These are phyloP conservation scores for Habropoda laboriosa DNA, from an alignment of 1,140 invertebrate genomes.

Conservation along the genomic window DNA sequence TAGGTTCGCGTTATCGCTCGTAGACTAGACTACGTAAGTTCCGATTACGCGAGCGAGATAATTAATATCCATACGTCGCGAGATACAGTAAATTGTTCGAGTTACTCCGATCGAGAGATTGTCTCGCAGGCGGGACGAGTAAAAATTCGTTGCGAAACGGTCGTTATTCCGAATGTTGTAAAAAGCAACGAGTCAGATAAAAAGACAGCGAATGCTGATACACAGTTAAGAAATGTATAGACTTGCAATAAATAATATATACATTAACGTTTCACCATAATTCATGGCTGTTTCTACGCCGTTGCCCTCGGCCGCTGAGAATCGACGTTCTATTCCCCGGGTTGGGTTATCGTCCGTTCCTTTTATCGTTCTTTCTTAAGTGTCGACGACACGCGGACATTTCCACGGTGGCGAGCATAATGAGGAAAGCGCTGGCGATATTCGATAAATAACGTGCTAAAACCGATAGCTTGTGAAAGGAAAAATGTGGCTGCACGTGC, in stretches of 20 bases:
- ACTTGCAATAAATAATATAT: too few relatives aligned
- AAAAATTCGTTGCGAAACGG: too few relatives aligned
- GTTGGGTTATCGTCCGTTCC: slow-evolving; percentile 52
- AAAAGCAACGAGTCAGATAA: too few relatives aligned
- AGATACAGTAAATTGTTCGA: too few relatives aligned
- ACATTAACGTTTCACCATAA: neutral
- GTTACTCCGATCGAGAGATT: too few relatives aligned
- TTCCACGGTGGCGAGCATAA: slow-evolving; percentile 1
- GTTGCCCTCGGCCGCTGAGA: neutral
- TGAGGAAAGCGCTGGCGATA: slow-evolving; percentile 39
- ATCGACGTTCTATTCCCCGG: slow-evolving; percentile 21
- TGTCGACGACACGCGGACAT: slow-evolving; percentile 11
- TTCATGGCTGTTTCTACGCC: slow-evolving; percentile 26
- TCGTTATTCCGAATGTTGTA: too few relatives aligned
- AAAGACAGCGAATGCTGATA: too few relatives aligned
- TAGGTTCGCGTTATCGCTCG: slow-evolving; percentile 29
- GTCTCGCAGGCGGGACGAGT: too few relatives aligned
- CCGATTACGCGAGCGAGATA: slow-evolving; percentile 35
- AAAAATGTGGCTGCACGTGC: neutral
- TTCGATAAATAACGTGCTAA: slow-evolving; percentile 36
- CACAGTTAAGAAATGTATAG: too few relatives aligned
- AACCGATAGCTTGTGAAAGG: neutral
- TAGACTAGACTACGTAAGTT: slow-evolving; percentile 39
- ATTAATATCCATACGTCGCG: slow-evolving; percentile 30
- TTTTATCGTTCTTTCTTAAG: slow-evolving; percentile 42